Evolutionary conservation across 2,888 invertebrate genomes (phyloP).

Genomic region (Trachelus tabidus): DNA sequence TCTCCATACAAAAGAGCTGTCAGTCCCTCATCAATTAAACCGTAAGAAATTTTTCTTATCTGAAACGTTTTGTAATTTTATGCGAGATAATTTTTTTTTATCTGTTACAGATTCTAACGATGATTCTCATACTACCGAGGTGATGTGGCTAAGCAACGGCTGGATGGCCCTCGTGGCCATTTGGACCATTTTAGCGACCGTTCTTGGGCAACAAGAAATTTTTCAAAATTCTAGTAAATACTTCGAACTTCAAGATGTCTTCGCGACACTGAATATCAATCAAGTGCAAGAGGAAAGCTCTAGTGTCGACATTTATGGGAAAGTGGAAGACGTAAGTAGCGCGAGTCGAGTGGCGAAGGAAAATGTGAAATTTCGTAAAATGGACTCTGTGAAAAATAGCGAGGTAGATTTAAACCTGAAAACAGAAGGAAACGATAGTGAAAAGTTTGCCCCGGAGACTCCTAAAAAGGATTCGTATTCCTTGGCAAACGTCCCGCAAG

Average conservation of each 20-base stretch:
- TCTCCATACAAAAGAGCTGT: too few species aligned
- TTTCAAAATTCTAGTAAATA: too few species aligned
- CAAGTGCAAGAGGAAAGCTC: too few species aligned
- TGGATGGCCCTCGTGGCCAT: conserved; percentile 56
- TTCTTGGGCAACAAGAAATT: too few species aligned
- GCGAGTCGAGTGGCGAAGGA: background rate
- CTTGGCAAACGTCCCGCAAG: too few species aligned
- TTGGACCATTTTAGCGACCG: conserved; percentile 35
- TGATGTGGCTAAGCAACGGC: conserved; percentile 52
- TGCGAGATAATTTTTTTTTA: conserved; percentile 7
- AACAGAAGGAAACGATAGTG: conserved; percentile 1
- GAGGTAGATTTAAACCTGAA: background rate
- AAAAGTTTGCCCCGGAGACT: background rate
- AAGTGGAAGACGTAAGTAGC: too few species aligned
- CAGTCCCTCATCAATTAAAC: background rate
- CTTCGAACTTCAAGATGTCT: too few species aligned
- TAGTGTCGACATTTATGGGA: too few species aligned
- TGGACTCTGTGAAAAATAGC: too few species aligned
- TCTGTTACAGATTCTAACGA: conserved; percentile 43
- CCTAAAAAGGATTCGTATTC: too few species aligned
- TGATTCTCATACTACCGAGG: conserved; percentile 44
- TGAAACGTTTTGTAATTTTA: too few species aligned
- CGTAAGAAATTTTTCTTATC: background rate
- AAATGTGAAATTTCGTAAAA: background rate
- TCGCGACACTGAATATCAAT: too few species aligned